Conservation (phyloP, 2,888 invertebrate genomes). For the Esperia sulphurella region DNA sequence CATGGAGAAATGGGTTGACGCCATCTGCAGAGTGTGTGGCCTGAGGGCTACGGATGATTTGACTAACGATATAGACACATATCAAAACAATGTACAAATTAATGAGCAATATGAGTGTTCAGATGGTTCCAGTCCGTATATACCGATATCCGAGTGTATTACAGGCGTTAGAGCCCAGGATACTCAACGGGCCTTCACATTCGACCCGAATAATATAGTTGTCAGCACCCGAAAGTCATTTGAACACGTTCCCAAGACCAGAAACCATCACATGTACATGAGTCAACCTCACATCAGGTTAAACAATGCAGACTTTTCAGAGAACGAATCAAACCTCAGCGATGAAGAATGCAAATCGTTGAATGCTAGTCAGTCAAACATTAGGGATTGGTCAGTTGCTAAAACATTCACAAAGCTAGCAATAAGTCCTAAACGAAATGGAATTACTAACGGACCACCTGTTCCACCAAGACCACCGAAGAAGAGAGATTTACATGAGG, state of each 20-base stretch:
- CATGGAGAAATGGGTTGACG: slow-evolving; percentile 97
- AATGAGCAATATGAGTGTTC: slow-evolving; percentile 38
- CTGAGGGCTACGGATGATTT: slow-evolving; percentile 85
- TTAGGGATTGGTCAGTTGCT: slow-evolving; percentile 50
- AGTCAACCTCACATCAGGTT: slow-evolving; percentile 53
- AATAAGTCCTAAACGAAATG: slow-evolving; percentile 33
- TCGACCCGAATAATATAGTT: slow-evolving; percentile 52
- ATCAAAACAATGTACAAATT: slow-evolving; percentile 33
- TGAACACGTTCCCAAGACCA: slow-evolving; percentile 30
- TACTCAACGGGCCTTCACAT: slow-evolving; percentile 51
- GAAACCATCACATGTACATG: slow-evolving; percentile 38
- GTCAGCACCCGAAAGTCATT: slow-evolving; percentile 36
- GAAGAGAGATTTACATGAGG: slow-evolving; percentile 40
- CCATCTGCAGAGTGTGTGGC: slow-evolving; percentile 95
- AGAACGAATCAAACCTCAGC: slow-evolving; percentile 62
- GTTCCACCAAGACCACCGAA: slow-evolving; percentile 89
- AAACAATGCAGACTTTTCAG: slow-evolving; percentile 52
- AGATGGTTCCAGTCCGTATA: slow-evolving; percentile 86
- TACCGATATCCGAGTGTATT: slow-evolving; percentile 95
- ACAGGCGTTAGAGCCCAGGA: slow-evolving; percentile 84
- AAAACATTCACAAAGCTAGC: slow-evolving; percentile 57
- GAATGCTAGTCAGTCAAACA: slow-evolving; percentile 57
- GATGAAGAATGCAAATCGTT: slow-evolving; percentile 65
- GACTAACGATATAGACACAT: slow-evolving; percentile 42
- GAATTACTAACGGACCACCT: slow-evolving; percentile 56